phyloP scores from a whole-genome alignment of 2,888 invertebrate species.

The Drosophila algonquin region DNA sequence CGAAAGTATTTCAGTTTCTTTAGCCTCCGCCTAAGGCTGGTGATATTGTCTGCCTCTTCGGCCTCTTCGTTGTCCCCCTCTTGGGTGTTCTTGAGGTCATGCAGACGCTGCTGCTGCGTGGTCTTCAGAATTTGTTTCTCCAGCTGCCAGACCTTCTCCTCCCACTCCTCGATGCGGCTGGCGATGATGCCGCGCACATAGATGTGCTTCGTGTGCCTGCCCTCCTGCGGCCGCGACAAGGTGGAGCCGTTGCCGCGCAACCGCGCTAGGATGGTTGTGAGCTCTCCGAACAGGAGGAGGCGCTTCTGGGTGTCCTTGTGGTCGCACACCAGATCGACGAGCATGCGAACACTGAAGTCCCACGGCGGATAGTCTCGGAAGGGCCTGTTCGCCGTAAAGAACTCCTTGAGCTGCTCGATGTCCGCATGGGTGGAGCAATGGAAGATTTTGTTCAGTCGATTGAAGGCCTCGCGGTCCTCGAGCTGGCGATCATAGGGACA shows the following conservation, averaged over 20 bases:
- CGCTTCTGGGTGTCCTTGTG: conserved; percentile 15
- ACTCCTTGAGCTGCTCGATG: conserved; percentile 27
- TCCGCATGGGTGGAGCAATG: conserved; percentile 43
- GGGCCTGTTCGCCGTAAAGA: conserved; percentile 33
- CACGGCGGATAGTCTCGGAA: conserved; percentile 20
- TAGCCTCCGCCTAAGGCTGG: not conserved
- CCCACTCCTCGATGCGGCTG: conserved; percentile 68
- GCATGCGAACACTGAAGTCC: conserved; percentile 54
- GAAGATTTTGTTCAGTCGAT: conserved; percentile 50
- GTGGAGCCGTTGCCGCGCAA: conserved; percentile 25
- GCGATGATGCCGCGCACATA: conserved; percentile 70
- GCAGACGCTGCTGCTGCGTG: not conserved
- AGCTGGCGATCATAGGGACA: conserved; percentile 50
- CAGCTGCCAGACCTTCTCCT: conserved; percentile 44
- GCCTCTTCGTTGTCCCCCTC: not conserved
- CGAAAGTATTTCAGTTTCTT: conserved; percentile 43
- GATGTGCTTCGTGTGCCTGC: conserved; percentile 44
- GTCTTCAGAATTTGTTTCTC: conserved; percentile 42
- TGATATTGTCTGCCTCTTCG: not conserved
- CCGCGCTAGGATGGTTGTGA: conserved; percentile 25
- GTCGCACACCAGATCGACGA: conserved; percentile 45
- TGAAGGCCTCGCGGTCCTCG: conserved; percentile 54
- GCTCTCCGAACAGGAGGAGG: conserved; percentile 26
- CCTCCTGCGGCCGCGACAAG: conserved; percentile 41
- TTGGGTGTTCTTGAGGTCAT: not conserved